Conservation (phyloP, 2,888 invertebrate genomes). For the Hyles lineata region DNA sequence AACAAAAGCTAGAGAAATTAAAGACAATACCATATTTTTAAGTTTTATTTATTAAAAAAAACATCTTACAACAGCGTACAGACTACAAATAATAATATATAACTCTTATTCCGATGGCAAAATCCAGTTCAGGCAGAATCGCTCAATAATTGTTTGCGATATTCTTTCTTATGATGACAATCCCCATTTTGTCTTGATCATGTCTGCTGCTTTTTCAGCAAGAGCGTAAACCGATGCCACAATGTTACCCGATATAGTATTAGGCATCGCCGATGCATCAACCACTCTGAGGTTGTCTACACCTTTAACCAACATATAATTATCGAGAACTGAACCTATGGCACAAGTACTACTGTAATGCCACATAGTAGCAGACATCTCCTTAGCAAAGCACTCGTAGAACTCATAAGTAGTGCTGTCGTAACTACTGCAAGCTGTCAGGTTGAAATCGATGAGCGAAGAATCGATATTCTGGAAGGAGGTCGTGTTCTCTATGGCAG, state of each 20-base stretch:
- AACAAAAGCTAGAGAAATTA: no score
- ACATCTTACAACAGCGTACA: not conserved
- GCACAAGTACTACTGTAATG: constrained; percentile 89
- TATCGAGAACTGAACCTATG: constrained; percentile 90
- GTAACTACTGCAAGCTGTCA: not conserved
- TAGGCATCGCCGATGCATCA: constrained; percentile 68
- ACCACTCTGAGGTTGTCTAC: constrained; percentile 43
- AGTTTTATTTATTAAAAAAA: not conserved
- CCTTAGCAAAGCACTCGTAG: constrained; percentile 45
- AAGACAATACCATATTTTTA: not conserved
- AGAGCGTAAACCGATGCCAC: not conserved
- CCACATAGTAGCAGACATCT: constrained; percentile 86
- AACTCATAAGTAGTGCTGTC: constrained; percentile 29
- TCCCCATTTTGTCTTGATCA: not conserved
- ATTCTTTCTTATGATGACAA: not conserved
- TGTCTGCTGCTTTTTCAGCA: not conserved
- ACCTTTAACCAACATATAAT: constrained; percentile 66
- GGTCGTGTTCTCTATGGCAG: constrained; percentile 39
- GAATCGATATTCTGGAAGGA: constrained; percentile 37
- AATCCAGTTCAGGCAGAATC: no score
- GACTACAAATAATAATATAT: not conserved
- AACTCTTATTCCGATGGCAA: not conserved
- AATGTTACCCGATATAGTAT: not conserved
- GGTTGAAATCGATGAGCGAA: not conserved
- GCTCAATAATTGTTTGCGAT: no score